These are phyloP conservation scores for Arctia plantaginis DNA, from an alignment of 2,888 invertebrate species.

Conservation along the genomic window DNA sequence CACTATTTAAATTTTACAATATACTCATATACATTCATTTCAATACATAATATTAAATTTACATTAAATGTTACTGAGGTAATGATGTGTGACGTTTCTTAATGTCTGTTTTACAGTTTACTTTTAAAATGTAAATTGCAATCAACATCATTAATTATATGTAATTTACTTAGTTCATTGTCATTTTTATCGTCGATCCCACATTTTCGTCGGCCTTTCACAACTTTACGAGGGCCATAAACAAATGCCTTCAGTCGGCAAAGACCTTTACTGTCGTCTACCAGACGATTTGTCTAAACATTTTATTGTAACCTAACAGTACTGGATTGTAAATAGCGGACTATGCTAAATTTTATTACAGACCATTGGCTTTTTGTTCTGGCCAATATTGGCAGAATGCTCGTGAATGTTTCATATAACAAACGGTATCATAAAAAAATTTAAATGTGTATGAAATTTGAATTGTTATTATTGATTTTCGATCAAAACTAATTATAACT, in stretches of 20 bases:
- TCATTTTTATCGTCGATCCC: constrained; percentile 15
- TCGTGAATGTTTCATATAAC: constrained; percentile 21
- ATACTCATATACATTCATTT: not conserved
- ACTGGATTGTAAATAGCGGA: constrained; percentile 45
- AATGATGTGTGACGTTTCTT: not conserved
- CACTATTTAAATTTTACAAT: not conserved
- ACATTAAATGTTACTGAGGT: not conserved
- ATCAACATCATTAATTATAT: not conserved
- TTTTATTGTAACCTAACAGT: constrained; percentile 53
- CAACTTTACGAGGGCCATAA: constrained; percentile 17
- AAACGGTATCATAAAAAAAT: constrained; percentile 35
- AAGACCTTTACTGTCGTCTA: constrained; percentile 30
- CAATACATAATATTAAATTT: no score
- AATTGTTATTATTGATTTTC: constrained; percentile 25
- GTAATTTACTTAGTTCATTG: not conserved
- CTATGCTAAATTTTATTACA: constrained; percentile 53
- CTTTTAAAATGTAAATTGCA: not conserved
- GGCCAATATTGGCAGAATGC: constrained; percentile 24
- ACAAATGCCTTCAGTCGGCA: constrained; percentile 22
- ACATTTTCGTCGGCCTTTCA: constrained; percentile 13
- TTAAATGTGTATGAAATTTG: constrained; percentile 27
- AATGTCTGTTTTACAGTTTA: not conserved
- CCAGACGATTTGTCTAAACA: constrained; percentile 36
- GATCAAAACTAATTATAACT: constrained; percentile 23
- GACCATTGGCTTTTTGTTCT: constrained; percentile 30